Evolutionary conservation across 2,113 vertebrate species (phyloP).

Genomic region (Cygnus atratus): DNA sequence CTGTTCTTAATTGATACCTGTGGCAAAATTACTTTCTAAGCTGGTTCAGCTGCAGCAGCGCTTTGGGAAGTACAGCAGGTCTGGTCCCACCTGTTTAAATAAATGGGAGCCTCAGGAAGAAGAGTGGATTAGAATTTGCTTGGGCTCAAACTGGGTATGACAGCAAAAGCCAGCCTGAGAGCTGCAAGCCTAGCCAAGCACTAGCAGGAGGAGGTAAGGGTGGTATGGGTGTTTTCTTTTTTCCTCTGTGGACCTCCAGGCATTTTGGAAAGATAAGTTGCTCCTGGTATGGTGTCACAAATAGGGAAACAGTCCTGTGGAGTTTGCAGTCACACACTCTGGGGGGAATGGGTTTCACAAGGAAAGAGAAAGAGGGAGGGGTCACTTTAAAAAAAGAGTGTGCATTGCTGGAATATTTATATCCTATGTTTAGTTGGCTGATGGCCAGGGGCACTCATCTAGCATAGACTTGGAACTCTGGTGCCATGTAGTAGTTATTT

Average conservation of each 20-base stretch:
- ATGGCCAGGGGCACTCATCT: background rate
- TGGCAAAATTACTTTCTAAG: background rate
- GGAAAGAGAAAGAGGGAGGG: background rate
- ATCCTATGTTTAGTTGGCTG: background rate
- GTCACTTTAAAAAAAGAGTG: background rate
- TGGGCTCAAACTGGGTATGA: background rate
- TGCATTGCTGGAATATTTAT: background rate
- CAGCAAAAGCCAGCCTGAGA: background rate
- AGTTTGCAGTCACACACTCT: background rate
- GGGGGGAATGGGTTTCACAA: background rate
- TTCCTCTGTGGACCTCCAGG: background rate
- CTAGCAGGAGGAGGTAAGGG: background rate
- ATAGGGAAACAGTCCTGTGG: background rate
- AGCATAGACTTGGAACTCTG: background rate
- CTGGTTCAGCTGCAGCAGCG: conserved; percentile 16
- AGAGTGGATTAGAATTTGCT: conserved; percentile 19
- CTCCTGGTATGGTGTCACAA: background rate
- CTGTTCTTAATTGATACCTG: background rate
- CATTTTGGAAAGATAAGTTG: conserved; percentile 19
- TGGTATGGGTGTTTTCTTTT: background rate
- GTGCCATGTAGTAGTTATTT: background rate
- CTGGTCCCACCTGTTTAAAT: conserved; percentile 44
- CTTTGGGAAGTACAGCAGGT: background rate
- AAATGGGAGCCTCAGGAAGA: conserved; percentile 31
- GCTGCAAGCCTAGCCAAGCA: background rate